Percentiles rank a stretch among this genome's conserved stretches.
These are phyloP conservation scores for Monomorium pharaonis DNA, from an alignment of 1,140 invertebrate genomes.

Conservation along the genomic window DNA sequence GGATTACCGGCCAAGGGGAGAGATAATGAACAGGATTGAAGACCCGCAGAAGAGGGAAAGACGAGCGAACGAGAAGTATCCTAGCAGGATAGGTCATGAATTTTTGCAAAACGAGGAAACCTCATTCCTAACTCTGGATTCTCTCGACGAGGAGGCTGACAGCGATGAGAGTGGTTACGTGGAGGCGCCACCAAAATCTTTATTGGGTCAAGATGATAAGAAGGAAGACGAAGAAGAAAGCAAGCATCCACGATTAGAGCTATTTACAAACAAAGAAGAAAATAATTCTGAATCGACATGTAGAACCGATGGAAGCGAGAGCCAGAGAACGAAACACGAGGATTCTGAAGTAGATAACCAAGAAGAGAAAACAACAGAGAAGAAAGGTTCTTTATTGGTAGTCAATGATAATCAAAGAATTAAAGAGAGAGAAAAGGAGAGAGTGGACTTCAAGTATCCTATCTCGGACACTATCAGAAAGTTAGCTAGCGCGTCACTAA, in stretches of 20 bases:
- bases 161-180: constrained; percentile 87
- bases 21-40: constrained; percentile 75
- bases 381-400: constrained; percentile 49
- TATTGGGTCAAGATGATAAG: constrained; percentile 74
- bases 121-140: constrained; percentile 77
- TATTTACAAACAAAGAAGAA: not conserved
- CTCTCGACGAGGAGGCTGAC: constrained; percentile 81
- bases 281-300: not conserved
- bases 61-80: constrained; percentile 70
- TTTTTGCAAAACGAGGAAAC: constrained; percentile 66
- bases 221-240: constrained; percentile 63
- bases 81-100: constrained; percentile 63
- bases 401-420: constrained; percentile 71
- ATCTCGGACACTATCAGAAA: constrained; percentile 84
- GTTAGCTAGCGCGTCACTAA: constrained; percentile 81
- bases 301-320: not conserved
- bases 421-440: constrained; percentile 76
- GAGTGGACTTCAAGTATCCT: constrained; percentile 81
- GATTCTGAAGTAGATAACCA: constrained; percentile 59
- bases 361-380: constrained; percentile 57
- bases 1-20: constrained; percentile 82
- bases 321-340: not conserved
- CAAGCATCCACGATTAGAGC: not conserved
- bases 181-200: constrained; percentile 82
- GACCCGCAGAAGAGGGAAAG: constrained; percentile 69